Evolutionary conservation across 2,888 invertebrate genomes (phyloP).

Genomic region (Pasiphila rectangulata): DNA sequence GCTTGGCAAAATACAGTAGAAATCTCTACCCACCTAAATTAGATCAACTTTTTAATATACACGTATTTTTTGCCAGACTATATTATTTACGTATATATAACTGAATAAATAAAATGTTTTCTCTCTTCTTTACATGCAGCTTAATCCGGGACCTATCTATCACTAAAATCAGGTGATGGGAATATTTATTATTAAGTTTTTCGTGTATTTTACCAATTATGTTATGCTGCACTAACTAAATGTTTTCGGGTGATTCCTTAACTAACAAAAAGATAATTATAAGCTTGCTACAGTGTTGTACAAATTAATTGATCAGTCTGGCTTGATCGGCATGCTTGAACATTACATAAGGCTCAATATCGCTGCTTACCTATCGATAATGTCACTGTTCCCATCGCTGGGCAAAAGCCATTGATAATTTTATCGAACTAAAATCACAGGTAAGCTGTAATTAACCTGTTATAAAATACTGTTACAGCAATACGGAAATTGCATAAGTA

Average conservation of each 20-base stretch:
- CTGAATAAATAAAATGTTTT: slow-evolving; percentile 67
- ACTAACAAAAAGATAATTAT: slow-evolving; percentile 8
- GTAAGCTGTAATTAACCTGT: too few species aligned
- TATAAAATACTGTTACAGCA: too few species aligned
- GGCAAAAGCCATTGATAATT: too few species aligned
- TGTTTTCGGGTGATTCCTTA: slow-evolving; percentile 22
- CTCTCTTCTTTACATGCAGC: slow-evolving; percentile 81
- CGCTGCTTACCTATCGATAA: too few species aligned
- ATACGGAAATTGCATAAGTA: too few species aligned
- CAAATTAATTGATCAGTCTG: too few species aligned
- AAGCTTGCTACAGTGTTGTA: too few species aligned
- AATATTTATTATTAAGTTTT: slow-evolving; percentile 62
- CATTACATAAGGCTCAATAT: too few species aligned
- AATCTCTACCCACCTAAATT: background rate
- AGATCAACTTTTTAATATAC: too few species aligned
- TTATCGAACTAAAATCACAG: too few species aligned
- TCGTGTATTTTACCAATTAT: slow-evolving; percentile 37
- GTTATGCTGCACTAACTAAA: slow-evolving; percentile 25
- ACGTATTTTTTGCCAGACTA: slow-evolving; percentile 1
- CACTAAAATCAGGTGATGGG: slow-evolving; percentile 81
- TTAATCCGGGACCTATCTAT: slow-evolving; percentile 81
- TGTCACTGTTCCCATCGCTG: too few species aligned
- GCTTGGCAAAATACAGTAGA: slow-evolving; percentile 1
- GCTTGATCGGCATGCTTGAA: too few species aligned
- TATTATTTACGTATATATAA: slow-evolving; percentile 42